These are phyloP conservation scores for Megathymus violae DNA, from an alignment of 1,140 invertebrate genomes.

Conservation along the genomic window DNA sequence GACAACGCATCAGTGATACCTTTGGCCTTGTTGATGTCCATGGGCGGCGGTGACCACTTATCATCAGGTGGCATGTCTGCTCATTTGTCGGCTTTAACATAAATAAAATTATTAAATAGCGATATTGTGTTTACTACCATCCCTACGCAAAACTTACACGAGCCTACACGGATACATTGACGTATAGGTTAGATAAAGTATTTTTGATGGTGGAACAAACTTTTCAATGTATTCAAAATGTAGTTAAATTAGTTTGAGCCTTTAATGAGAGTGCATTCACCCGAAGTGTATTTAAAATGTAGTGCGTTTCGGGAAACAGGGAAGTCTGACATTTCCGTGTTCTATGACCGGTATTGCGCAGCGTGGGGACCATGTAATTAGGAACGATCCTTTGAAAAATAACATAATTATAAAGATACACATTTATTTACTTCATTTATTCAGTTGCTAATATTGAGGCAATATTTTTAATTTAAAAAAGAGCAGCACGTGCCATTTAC, in stretches of 20 bases:
- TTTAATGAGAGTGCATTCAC: slow-evolving; percentile 80
- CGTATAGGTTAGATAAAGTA: slow-evolving; percentile 25
- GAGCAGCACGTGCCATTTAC: too few relatives aligned
- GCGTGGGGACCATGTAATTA: not conserved
- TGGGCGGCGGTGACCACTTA: too few relatives aligned
- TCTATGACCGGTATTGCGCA: slow-evolving; percentile 34
- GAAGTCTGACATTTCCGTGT: slow-evolving; percentile 68
- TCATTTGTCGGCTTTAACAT: too few relatives aligned
- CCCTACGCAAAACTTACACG: slow-evolving; percentile 38
- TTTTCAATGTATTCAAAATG: slow-evolving; percentile 48
- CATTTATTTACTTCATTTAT: too few relatives aligned
- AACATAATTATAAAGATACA: too few relatives aligned
- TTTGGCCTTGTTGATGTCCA: too few relatives aligned
- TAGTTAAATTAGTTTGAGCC: slow-evolving; percentile 55
- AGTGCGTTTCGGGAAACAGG: slow-evolving; percentile 70
- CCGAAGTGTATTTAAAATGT: slow-evolving; percentile 55
- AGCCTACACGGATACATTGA: slow-evolving; percentile 41
- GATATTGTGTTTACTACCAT: slow-evolving; percentile 10
- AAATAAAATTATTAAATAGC: too few relatives aligned
- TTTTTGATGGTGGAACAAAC: slow-evolving; percentile 21
- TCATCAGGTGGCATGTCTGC: too few relatives aligned
- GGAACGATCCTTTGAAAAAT: not conserved
- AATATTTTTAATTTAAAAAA: too few relatives aligned
- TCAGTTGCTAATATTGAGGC: too few relatives aligned
- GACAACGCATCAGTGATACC: too few relatives aligned